Evolutionary conservation across 2,113 vertebrate species (phyloP).

Genomic region (Halcyon senegalensis): DNA sequence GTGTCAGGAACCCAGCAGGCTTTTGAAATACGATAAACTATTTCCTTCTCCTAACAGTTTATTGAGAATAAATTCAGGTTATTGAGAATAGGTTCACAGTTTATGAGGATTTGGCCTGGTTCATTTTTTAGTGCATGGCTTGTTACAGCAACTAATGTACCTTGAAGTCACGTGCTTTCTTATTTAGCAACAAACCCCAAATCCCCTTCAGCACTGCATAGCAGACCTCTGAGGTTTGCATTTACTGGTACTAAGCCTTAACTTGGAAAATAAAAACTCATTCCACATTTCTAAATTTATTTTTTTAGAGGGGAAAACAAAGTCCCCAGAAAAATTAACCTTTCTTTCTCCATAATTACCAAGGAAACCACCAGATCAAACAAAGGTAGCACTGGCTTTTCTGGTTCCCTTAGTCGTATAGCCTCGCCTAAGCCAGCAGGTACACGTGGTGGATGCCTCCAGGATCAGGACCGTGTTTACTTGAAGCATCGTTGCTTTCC

Average conservation of each 20-base stretch:
- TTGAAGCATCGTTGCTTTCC: neutral
- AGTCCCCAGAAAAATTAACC: neutral
- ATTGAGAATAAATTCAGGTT: neutral
- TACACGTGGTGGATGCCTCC: fast-evolving
- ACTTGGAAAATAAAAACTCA: neutral
- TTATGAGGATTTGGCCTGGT: neutral
- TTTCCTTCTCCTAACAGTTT: neutral
- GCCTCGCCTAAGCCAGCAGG: fast-evolving
- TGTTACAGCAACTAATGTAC: neutral
- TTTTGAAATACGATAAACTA: neutral
- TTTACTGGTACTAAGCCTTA: neutral
- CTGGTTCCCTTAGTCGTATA: neutral
- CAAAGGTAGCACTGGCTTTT: fast-evolving
- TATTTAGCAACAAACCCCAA: neutral
- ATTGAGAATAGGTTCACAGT: neutral
- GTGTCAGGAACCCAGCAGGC: neutral
- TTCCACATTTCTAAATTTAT: neutral
- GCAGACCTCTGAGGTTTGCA: fast-evolving
- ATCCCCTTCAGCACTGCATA: neutral
- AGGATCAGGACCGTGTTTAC: neutral
- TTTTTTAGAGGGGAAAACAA: neutral
- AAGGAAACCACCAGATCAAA: neutral
- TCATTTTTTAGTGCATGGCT: neutral
- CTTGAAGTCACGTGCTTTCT: neutral
- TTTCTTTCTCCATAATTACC: neutral